Evolutionary conservation across 2,797 vertebrate species (phyloP).

Genomic region (Falco peregrinus): DNA sequence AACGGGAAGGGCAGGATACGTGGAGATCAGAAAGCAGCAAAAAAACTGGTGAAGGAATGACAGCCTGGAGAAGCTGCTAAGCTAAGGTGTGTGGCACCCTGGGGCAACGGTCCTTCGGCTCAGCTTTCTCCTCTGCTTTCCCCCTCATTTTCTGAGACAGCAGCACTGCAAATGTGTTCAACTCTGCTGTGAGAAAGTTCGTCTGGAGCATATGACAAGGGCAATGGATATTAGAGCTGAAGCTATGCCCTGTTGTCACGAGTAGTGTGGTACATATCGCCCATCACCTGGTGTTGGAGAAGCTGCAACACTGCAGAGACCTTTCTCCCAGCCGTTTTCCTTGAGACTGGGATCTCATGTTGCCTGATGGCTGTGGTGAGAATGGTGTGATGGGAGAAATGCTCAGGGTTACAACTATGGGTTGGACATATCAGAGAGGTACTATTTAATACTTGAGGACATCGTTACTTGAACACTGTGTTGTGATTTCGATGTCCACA

Average conservation of each 20-base stretch:
- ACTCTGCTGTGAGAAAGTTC: neutral
- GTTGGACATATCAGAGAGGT: neutral
- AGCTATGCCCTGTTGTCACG: neutral
- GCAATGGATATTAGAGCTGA: neutral
- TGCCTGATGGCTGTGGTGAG: neutral
- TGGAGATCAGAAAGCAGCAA: neutral
- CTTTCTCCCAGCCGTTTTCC: neutral
- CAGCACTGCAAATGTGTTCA: neutral
- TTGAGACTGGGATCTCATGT: neutral
- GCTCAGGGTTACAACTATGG: neutral
- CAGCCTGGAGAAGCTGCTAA: neutral
- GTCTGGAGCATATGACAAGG: neutral
- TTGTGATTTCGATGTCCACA: neutral
- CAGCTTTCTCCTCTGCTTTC: neutral
- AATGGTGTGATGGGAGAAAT: neutral
- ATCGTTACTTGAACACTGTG: fast-evolving
- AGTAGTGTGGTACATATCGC: too few relatives aligned
- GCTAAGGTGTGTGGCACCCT: neutral
- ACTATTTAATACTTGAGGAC: neutral
- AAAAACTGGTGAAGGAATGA: neutral
- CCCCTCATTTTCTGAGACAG: neutral
- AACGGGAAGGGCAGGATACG: neutral
- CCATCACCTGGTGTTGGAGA: neutral
- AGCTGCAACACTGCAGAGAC: neutral
- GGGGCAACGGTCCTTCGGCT: neutral